These are phyloP conservation scores for Anaspis maculata DNA, from an alignment of 2,888 invertebrate genomes.

Conservation along the genomic window DNA sequence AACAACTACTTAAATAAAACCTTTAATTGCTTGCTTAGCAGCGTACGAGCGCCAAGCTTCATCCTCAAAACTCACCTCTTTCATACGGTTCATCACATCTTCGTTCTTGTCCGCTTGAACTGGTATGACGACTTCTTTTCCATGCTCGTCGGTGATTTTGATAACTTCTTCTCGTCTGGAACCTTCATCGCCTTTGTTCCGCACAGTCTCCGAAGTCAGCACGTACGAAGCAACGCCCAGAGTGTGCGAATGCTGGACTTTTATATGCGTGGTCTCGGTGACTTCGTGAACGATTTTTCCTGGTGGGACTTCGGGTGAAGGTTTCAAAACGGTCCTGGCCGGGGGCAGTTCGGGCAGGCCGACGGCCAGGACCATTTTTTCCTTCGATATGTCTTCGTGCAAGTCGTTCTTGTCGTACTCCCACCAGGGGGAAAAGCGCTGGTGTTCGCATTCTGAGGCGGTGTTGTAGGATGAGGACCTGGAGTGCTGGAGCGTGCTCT, in stretches of 20 bases:
- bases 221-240: constrained; percentile 48
- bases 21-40: constrained; percentile 52
- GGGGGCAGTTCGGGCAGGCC: constrained; percentile 39
- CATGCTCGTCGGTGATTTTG: constrained; percentile 6
- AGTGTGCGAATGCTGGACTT: constrained; percentile 46
- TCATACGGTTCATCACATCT: constrained; percentile 39
- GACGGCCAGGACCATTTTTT: constrained; percentile 42
- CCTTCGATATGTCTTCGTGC: constrained; percentile 35
- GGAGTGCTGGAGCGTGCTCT: constrained; percentile 58
- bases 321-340: constrained; percentile 33
- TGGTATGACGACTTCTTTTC: constrained; percentile 8
- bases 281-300: constrained; percentile 47
- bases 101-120: constrained; percentile 10
- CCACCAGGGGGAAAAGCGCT: constrained; percentile 49
- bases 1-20: constrained; percentile 48
- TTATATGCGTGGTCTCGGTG: constrained; percentile 45
- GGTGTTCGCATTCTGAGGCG: constrained; percentile 55
- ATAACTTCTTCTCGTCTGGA: constrained; percentile 8
- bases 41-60: constrained; percentile 47
- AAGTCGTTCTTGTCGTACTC: constrained; percentile 44
- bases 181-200: constrained; percentile 32
- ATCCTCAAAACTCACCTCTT: constrained; percentile 42
- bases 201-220: constrained; percentile 44
- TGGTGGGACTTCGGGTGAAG: constrained; percentile 39
- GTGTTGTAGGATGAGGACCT: constrained; percentile 62